phyloP scores from a whole-genome alignment of 2,113 vertebrate genomes.

The Campylomormyrus tamandua region DNA sequence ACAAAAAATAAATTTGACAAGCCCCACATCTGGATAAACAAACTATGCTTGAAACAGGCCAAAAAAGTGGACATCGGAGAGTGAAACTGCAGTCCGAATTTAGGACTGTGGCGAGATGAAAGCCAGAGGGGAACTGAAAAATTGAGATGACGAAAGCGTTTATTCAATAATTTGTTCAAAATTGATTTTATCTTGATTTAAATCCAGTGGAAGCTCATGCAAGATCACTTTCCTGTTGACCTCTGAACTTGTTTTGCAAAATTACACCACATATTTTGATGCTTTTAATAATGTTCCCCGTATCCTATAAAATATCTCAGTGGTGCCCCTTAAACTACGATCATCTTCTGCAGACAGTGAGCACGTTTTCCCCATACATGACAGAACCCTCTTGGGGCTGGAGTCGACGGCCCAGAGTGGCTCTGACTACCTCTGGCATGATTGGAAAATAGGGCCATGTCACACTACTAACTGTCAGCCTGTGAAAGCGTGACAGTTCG shows the following conservation, averaged over 20 bases:
- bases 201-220: not conserved
- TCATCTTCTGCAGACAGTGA: not conserved
- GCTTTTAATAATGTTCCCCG: not conserved
- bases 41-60: not conserved
- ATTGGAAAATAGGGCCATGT: not conserved
- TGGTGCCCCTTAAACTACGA: not conserved
- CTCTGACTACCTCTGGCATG: not conserved
- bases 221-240: not conserved
- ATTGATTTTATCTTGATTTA: not conserved
- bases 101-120: not conserved
- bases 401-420: not conserved
- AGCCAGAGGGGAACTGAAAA: not conserved
- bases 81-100: not conserved
- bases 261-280: not conserved
- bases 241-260: not conserved
- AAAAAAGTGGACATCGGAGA: not conserved
- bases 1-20: constrained; percentile 18
- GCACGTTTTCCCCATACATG: too few species aligned
- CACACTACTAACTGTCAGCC: not conserved
- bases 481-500: not conserved
- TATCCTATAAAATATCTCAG: not conserved
- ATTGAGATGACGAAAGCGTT: not conserved
- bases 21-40: constrained; percentile 12
- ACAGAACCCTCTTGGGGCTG: not conserved
- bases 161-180: not conserved